phyloP scores from a whole-genome alignment of 2,113 vertebrate genomes.

The Eolophus roseicapilla region DNA sequence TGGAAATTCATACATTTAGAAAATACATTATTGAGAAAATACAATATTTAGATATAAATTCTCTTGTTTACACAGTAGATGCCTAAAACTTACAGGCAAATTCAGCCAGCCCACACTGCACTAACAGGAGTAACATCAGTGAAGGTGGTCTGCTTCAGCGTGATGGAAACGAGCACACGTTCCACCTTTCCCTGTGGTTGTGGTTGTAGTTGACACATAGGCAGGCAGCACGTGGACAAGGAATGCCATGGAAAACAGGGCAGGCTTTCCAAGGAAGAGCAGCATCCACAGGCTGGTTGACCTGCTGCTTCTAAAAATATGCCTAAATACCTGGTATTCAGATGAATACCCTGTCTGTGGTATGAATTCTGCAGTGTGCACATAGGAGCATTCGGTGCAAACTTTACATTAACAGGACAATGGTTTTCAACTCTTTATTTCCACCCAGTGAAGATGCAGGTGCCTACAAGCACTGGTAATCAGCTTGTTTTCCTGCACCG shows the following conservation, averaged over 20 bases:
- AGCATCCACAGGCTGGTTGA: neutral
- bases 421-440: neutral
- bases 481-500: neutral
- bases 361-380: neutral
- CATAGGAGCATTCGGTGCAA: neutral
- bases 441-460: fast-evolving
- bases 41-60: neutral
- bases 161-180: fast-evolving
- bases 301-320: neutral
- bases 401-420: neutral
- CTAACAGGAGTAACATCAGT: fast-evolving
- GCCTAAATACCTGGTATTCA: neutral
- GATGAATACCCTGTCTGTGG: too few relatives aligned
- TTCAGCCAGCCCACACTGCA: neutral
- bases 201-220: neutral
- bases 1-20: neutral
- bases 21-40: neutral
- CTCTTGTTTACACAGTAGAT: neutral
- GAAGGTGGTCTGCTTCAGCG: neutral
- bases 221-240: fast-evolving
- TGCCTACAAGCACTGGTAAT: neutral
- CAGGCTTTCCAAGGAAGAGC: neutral
- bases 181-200: neutral
- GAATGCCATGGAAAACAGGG: fast-evolving
- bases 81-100: neutral